Evolutionary conservation across 2,797 vertebrate genomes (phyloP).

Genomic region (Leptatherina wallacei): DNA sequence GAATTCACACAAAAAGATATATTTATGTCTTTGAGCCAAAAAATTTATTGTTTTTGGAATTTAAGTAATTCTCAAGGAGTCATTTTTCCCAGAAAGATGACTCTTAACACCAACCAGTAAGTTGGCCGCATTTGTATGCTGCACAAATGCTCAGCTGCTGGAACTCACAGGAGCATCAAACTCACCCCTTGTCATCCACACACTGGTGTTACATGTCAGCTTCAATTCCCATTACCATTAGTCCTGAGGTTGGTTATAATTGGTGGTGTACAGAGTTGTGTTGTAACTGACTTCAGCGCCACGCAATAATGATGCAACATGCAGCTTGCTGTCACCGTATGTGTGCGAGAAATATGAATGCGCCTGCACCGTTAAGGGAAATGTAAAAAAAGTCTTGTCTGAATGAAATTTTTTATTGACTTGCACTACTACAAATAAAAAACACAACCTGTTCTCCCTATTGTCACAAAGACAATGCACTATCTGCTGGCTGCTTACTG

Average conservation of each 20-base stretch:
- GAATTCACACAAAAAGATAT: too few relatives aligned
- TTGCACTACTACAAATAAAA: conserved; percentile 18
- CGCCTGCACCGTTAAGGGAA: conserved; percentile 33
- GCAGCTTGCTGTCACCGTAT: conserved; percentile 25
- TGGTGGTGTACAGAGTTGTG: conserved; percentile 36
- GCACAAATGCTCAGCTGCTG: not conserved
- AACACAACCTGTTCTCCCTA: conserved; percentile 14
- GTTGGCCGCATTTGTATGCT: not conserved
- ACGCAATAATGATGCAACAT: conserved; percentile 68
- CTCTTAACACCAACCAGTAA: not conserved
- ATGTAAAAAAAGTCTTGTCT: conserved; percentile 26
- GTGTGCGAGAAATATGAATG: conserved; percentile 19
- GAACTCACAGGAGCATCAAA: conserved; percentile 26
- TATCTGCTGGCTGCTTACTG: conserved; percentile 31
- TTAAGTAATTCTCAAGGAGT: not conserved
- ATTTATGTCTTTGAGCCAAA: too few relatives aligned
- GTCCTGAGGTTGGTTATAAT: conserved; percentile 49
- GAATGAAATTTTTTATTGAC: conserved; percentile 33
- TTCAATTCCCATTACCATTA: conserved; percentile 67
- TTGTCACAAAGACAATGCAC: conserved; percentile 16
- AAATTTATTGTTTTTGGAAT: too few relatives aligned
- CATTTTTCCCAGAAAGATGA: too few relatives aligned
- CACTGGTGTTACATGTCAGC: conserved; percentile 47
- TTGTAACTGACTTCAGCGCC: conserved; percentile 41
- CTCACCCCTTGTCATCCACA: conserved; percentile 31